Base-by-base conservation (phyloP, 2,888 invertebrate species). In the Rhagium mordax region DNA sequence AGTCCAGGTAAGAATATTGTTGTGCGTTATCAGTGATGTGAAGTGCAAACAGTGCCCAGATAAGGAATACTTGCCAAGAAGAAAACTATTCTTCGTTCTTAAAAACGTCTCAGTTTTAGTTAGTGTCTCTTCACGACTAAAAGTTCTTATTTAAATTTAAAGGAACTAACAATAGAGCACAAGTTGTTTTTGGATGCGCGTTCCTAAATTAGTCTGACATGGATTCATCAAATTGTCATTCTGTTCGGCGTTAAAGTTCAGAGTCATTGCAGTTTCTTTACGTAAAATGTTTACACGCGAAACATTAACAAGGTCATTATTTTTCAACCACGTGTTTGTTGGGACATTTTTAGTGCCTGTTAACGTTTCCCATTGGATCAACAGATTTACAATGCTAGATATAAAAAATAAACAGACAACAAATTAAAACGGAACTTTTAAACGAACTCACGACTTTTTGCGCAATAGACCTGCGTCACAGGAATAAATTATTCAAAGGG, bases 1-100 rank as follows among this genome's bases (percentile, higher is more conserved):
- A 98, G 98, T 92, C 98, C 98, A 94, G 98, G 98, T 98, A 93
- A 91, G 92, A 57, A 47, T 47, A 47, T 53, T 21, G 5, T n/a
- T 41, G 21, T 16, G 29, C 33, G 47, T 47, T 67, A 41, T 55
- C 67, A 57, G 67, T 67, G 67, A 57, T 57, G 55, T 67, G 57
- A 67, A 67, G 67, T 67, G 67, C 41, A 67, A 67, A 57, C 57
- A 47, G 57, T 67, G 57, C 57, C 47, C 55, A 33, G 67, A 67
- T 57, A 57, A 57, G 67, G 47, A 57, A 24, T 33, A 29, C 18
- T 15, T n/a, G 10, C 33, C 16, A 20, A 16, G 51, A 20, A 16
- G 51, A 51, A 16, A 33, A 33, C 6, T 18, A 8, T 33, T 47
- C 13, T 33, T 29, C 29, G 4, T 18, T 29, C 16, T 21, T 48